Conservation (phyloP, 2,113 vertebrate species). For the Plecturocebus donacophilus region DNA sequence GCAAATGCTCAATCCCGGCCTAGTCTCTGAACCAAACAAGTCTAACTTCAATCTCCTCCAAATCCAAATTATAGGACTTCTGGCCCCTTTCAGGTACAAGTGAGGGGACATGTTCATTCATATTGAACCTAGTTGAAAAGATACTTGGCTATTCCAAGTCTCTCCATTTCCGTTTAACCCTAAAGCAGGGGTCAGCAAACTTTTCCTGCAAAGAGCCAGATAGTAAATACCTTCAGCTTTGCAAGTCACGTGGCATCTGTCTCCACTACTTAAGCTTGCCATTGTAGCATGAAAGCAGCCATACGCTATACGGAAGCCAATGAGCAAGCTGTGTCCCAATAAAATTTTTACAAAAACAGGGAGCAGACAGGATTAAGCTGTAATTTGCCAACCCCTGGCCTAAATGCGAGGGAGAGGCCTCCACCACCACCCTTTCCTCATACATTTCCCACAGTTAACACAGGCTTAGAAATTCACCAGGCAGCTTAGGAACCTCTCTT, state of each 20-base stretch:
- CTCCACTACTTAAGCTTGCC: not conserved
- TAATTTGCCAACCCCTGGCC: not conserved
- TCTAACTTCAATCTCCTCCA: not conserved
- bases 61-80: not conserved
- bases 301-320: not conserved
- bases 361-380: not conserved
- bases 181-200: not conserved
- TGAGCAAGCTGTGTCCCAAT: not conserved
- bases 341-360: constrained; percentile 33
- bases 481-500: not conserved
- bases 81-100: not conserved
- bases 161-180: not conserved
- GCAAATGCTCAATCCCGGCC: not conserved
- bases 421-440: not conserved
- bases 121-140: not conserved
- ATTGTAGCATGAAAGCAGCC: not conserved
- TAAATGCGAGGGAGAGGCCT: not conserved
- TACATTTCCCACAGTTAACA: not conserved
- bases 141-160: not conserved
- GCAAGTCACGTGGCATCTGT: not conserved
- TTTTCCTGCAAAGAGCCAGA: not conserved
- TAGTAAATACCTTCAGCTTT: not conserved
- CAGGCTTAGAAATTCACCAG: not conserved
- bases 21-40: not conserved
- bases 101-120: not conserved